phyloP scores from a whole-genome alignment of 2,113 vertebrate species.

The Nymphicus hollandicus region DNA sequence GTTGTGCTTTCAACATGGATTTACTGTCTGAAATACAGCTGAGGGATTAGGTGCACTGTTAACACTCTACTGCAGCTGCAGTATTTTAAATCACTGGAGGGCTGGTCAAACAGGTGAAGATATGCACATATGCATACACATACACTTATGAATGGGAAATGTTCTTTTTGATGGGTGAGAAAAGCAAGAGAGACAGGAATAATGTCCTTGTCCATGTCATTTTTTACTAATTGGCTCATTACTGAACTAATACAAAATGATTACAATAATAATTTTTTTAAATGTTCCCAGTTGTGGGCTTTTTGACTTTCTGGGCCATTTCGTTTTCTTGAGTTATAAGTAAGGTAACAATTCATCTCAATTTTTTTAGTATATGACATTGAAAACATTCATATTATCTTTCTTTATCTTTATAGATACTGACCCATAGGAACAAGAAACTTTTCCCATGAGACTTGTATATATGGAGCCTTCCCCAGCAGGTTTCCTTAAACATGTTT shows the following conservation, averaged over 20 bases:
- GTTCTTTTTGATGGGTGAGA: not conserved
- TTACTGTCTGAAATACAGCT: not conserved
- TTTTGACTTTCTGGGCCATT: not conserved
- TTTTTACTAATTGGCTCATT: not conserved
- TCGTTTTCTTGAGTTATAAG: not conserved
- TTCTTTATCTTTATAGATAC: not conserved
- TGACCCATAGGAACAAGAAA: not conserved
- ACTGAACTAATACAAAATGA: not conserved
- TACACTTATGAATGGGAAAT: not conserved
- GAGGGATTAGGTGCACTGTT: not conserved
- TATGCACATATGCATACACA: rapidly evolving
- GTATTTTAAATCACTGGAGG: not conserved
- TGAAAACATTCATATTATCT: not conserved
- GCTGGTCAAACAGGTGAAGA: not conserved
- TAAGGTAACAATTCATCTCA: not conserved
- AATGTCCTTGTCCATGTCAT: not conserved
- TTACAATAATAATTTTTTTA: not conserved
- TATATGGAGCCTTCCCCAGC: not conserved
- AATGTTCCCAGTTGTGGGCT: not conserved
- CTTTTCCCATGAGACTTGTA: not conserved
- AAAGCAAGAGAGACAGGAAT: not conserved
- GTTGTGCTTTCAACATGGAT: not conserved
- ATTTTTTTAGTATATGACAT: not conserved
- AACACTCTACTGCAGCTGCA: not conserved
- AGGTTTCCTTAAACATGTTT: not conserved